Base-by-base conservation (phyloP, 1,140 invertebrate species). In the Bombus pyrosoma region DNA sequence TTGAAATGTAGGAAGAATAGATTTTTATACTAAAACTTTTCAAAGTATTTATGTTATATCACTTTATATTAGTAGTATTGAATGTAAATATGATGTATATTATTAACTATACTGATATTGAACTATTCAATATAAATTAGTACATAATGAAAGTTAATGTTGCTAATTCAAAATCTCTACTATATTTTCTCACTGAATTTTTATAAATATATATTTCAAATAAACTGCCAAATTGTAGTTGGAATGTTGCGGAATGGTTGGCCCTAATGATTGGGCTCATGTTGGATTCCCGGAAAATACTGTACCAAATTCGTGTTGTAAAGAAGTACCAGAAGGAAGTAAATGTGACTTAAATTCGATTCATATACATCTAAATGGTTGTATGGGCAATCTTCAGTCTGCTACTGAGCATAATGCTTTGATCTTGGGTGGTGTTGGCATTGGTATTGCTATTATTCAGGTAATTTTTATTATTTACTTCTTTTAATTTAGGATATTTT, bases 381-480 rank as follows among this genome's bases (percentile, higher is more conserved):
- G 98, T 93, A 95, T 97, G 83, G 88, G 94, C 1, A 96, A 96
- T 86, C 94, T 98, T 9, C 95, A 97, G 78, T 89, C 93, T 1
- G 94, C 96, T 73, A 96, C 98, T 66, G 96, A 97, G 84, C 95
- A 96, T 12, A 97, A 98, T 90, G 97, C 97, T 32, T 91, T 97
- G 18, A 96, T 97, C 75, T 95, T 98, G 78, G 97, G 97, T 37
- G 96, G 96, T 22, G 97, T 98, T 66, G 98, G 97, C 10, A 95
- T 98, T 77, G 97, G 97, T 18, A 97, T 98, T 62, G 97, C 98
- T 75, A 95, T 97, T 71, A 96, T 98, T 91, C 97, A 98, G 96
- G 97, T 98, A 89, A 73, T 53, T 37, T 73, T 39, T 6, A 62
- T 25, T 64, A 5, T 37, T 28, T 15, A n/a, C 43, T 10, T 66